Base-by-base conservation (phyloP, 2,797 vertebrate genomes). In the Thripadectes ignobilis region DNA sequence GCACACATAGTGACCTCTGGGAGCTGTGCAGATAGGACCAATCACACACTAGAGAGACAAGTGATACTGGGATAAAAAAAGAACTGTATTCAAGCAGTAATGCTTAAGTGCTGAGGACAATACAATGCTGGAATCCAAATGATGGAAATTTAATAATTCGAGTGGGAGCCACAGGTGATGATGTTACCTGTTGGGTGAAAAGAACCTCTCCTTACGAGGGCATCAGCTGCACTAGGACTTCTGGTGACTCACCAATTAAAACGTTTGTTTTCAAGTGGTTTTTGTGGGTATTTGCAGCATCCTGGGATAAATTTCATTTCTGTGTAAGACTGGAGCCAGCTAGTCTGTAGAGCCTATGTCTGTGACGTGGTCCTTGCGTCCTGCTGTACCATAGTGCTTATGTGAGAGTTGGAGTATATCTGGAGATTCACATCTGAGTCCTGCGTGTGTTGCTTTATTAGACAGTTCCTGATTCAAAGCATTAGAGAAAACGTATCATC, bases 381-480 rank as follows among this genome's bases (percentile, higher is more conserved):
- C 27, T 92, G 49, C 58, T 2, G 1, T 23, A 4, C 10, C 19
- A 14, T 45, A 23, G 9, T 9, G 41, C 29, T 84, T 7, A 9
- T 1, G 1, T 26, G 49, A 87, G 43, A 32, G 39, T 7, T 61
- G 15, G 41, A 21, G 2, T 12, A 14, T n/a, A 6, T 68, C 74
- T 0, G 0, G 19, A 19, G 38, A 14, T 26, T 71, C 9, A 18
- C 14, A 1, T 20, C 6, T 27, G 75, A 43, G 45, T 72, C 16
- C 17, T 41, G 5, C 43, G 12, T 81, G 12, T 67, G 73, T 34
- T 77, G 13, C 12, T 83, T 77, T 68, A 36, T 29, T 71, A 21
- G 32, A 46, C 2, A 1, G 32, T 17, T 86, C 12, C 12, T 16
- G 17, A 29, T 65, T 46, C 23, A 74, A 43, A 79, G 48, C 29